Percentiles rank a stretch among this genome's conserved stretches.
Conservation (phyloP, 2,888 invertebrate species). For the Chloroclysta siterata region DNA sequence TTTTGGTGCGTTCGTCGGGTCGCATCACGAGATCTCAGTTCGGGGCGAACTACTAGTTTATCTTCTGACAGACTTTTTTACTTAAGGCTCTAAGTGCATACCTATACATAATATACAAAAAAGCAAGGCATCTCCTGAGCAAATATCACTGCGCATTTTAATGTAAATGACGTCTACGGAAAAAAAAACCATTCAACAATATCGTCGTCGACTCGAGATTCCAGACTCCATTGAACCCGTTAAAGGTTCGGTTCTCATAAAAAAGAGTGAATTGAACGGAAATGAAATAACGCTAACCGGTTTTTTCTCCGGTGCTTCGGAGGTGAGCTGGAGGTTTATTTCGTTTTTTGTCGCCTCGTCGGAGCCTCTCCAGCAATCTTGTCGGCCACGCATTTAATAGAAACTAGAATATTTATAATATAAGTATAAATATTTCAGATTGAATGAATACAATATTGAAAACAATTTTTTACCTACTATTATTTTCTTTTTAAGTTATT, state of each 20-base stretch:
- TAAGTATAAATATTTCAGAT: neutral
- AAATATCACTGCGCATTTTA: conserved; percentile 13
- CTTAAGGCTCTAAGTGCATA: too few relatives aligned
- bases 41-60: too few relatives aligned
- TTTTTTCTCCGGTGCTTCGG: conserved; percentile 68
- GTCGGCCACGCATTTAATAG: conserved; percentile 15
- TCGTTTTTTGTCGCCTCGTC: conserved; percentile 61
- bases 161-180: conserved; percentile 24
- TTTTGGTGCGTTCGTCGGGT: too few relatives aligned
- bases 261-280: conserved; percentile 81
- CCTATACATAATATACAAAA: neutral
- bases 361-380: conserved; percentile 44
- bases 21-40: too few relatives aligned
- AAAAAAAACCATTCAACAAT: conserved; percentile 39
- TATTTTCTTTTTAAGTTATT: too few relatives aligned
- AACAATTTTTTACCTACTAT: too few relatives aligned
- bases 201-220: conserved; percentile 38
- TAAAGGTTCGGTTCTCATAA: conserved; percentile 74
- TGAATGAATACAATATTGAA: too few relatives aligned
- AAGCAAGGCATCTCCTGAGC: neutral
- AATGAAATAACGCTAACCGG: conserved; percentile 82
- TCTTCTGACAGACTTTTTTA: too few relatives aligned
- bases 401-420: conserved; percentile 1
- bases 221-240: conserved; percentile 71
- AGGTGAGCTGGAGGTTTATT: conserved; percentile 61